Conservation (phyloP, 2,113 vertebrate genomes). For the Pionites leucogaster region DNA sequence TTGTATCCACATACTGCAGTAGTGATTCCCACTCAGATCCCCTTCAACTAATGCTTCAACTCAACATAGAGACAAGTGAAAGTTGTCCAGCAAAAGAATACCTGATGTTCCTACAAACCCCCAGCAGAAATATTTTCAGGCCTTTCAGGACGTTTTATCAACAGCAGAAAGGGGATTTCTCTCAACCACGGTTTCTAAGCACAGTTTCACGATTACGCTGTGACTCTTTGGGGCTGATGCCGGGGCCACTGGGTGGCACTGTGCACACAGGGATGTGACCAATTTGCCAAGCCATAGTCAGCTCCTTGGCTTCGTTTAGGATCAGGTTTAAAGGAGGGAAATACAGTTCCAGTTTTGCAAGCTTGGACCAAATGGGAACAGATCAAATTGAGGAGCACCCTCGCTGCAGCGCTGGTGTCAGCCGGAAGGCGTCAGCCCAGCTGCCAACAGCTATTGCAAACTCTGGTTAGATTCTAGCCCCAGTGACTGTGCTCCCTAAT, state of each 20-base stretch:
- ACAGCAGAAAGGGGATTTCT: background rate
- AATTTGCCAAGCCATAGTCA: accelerated
- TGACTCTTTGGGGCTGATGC: background rate
- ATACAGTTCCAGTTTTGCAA: background rate
- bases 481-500: background rate
- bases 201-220: background rate
- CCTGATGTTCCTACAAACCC: background rate
- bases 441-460: background rate
- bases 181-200: background rate
- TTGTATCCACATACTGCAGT: background rate
- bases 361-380: background rate
- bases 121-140: background rate
- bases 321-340: background rate
- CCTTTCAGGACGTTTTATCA: background rate
- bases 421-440: background rate
- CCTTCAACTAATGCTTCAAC: background rate
- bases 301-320: background rate
- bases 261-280: background rate
- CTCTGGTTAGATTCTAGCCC: background rate
- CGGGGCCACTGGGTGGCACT: background rate
- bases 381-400: background rate
- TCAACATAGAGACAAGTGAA: background rate
- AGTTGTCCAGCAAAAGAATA: background rate
- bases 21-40: background rate
- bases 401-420: background rate